These are phyloP conservation scores for Scrobipalpa costella DNA, from an alignment of 2,888 invertebrate genomes.

Conservation along the genomic window DNA sequence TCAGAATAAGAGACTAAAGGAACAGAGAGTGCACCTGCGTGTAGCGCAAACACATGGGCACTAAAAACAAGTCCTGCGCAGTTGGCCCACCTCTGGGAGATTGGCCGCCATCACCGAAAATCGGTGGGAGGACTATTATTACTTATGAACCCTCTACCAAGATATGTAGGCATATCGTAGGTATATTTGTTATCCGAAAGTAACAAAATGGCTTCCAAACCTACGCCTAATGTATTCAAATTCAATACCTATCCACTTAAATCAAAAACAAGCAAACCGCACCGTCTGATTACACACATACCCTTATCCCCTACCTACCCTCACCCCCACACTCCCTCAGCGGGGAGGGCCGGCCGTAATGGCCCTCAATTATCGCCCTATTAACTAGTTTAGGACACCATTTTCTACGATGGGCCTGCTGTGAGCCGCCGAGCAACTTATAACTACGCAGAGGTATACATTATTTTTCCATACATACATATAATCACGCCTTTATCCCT, in stretches of 20 bases:
- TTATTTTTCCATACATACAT: no score
- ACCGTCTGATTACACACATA: background rate
- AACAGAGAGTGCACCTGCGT: no score
- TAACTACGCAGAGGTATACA: constrained; percentile 31
- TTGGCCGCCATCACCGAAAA: no score
- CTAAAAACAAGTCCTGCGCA: no score
- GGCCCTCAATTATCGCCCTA: constrained; percentile 73
- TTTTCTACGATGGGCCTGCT: constrained; percentile 50
- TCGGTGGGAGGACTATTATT: no score
- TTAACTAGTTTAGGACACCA: constrained; percentile 70
- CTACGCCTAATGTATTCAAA: background rate
- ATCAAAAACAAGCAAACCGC: background rate
- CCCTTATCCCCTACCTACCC: background rate
- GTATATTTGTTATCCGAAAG: no score
- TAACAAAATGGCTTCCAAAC: background rate
- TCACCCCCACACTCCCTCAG: constrained; percentile 21
- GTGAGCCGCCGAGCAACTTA: constrained; percentile 44
- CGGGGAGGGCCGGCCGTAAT: constrained; percentile 48
- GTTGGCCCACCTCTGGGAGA: no score
- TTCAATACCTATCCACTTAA: background rate
- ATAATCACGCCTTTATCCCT: no score
- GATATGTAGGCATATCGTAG: no score
- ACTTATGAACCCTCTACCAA: no score
- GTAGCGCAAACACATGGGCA: no score
- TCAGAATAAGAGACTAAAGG: no score